phyloP scores from a whole-genome alignment of 2,888 invertebrate genomes.

The Epistrophe eligans region DNA sequence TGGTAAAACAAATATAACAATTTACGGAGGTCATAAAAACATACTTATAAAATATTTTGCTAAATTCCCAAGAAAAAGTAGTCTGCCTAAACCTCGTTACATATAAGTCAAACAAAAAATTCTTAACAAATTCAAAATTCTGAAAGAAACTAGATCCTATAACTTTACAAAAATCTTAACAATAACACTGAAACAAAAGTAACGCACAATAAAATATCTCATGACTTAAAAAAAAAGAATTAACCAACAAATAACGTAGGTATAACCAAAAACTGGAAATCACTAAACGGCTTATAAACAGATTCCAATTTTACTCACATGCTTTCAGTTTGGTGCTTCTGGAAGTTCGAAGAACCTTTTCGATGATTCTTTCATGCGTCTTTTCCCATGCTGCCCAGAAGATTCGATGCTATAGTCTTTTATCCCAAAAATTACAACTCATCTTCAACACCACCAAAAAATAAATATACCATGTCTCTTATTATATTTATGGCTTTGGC shows the following conservation, averaged over 20 bases:
- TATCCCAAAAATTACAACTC: neutral
- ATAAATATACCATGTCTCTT: neutral
- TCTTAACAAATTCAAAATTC: no score
- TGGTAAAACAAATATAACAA: no score
- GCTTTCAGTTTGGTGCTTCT: neutral
- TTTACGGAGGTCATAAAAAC: no score
- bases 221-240: neutral
- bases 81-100: no score
- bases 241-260: neutral
- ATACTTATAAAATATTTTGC: no score
- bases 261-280: neutral
- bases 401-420: neutral
- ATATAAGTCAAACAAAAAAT: no score
- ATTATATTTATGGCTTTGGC: conserved; percentile 57
- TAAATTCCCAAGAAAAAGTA: no score
- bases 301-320: neutral
- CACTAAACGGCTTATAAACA: neutral
- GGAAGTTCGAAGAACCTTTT: neutral
- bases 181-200: neutral
- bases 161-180: no score
- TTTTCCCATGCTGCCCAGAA: neutral
- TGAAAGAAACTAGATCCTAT: no score
- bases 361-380: neutral
- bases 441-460: neutral
- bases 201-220: neutral